These are phyloP conservation scores for Masnerella sp. DNA, from an alignment of 2,888 invertebrate genomes.

Conservation along the genomic window DNA sequence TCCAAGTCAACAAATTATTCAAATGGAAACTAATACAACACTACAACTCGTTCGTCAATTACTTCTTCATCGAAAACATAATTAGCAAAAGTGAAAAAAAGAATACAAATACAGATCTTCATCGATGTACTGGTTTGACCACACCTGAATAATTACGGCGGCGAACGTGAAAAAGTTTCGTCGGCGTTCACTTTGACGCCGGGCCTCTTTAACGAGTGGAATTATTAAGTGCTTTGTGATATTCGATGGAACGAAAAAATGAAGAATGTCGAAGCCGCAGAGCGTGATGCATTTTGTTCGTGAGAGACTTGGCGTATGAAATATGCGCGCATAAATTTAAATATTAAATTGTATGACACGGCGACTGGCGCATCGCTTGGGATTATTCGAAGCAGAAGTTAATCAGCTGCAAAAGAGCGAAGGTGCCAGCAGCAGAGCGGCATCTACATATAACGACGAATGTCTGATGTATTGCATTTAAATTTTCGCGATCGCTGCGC, in stretches of 20 bases:
- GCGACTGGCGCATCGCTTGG: slow-evolving; percentile 46
- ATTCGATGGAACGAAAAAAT: slow-evolving; percentile 44
- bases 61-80: too few relatives aligned
- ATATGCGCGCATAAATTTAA: slow-evolving; percentile 58
- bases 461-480: slow-evolving; percentile 50
- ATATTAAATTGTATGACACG: slow-evolving; percentile 58
- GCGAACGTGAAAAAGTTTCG: slow-evolving; percentile 36
- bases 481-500: slow-evolving; percentile 34
- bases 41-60: too few relatives aligned
- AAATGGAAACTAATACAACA: too few relatives aligned
- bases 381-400: slow-evolving; percentile 59
- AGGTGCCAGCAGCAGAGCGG: slow-evolving; percentile 54
- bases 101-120: slow-evolving; percentile 12
- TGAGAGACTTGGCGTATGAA: slow-evolving; percentile 54
- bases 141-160: slow-evolving; percentile 49
- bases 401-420: slow-evolving; percentile 59
- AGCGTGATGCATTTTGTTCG: slow-evolving; percentile 55
- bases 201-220: slow-evolving; percentile 39
- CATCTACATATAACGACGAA: slow-evolving; percentile 51
- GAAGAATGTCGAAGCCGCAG: slow-evolving; percentile 45
- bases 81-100: slow-evolving; percentile 8
- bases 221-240: slow-evolving; percentile 44
- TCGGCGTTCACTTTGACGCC: slow-evolving; percentile 26
- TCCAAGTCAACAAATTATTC: too few relatives aligned
- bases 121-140: slow-evolving; percentile 30